Evolutionary conservation across 2,797 vertebrate species (phyloP).

Genomic region (Gambelia wislizenii): DNA sequence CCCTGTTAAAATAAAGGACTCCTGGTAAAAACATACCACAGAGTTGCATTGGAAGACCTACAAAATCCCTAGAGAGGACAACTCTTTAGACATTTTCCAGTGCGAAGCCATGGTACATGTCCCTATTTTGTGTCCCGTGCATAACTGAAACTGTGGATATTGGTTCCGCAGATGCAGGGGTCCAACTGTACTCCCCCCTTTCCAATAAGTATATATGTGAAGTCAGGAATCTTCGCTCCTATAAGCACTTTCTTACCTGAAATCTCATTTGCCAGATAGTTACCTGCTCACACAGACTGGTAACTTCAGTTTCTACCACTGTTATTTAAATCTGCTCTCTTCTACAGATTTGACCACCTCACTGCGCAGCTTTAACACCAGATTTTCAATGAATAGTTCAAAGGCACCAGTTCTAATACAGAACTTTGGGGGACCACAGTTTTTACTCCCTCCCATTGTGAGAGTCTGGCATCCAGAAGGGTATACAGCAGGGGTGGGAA

Average conservation of each 20-base stretch:
- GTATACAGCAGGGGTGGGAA: not conserved
- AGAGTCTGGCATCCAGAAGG: not conserved
- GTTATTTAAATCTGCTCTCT: not conserved
- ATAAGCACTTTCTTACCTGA: not conserved
- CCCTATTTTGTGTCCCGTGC: too few species aligned
- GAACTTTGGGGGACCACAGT: not conserved
- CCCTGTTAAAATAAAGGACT: too few species aligned
- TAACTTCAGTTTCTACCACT: not conserved
- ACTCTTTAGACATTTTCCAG: too few species aligned
- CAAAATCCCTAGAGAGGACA: too few species aligned
- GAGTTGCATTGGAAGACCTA: too few species aligned
- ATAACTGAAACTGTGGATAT: too few species aligned
- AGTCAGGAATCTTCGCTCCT: not conserved
- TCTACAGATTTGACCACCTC: not conserved
- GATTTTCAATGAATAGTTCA: not conserved
- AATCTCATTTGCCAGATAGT: not conserved
- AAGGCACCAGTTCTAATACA: not conserved
- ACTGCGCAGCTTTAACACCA: not conserved
- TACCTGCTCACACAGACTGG: not conserved
- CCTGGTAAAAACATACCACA: too few species aligned
- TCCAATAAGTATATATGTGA: not conserved
- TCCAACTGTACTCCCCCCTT: too few species aligned
- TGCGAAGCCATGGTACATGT: too few species aligned
- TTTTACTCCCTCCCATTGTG: not conserved
- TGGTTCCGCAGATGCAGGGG: too few species aligned